Base-by-base conservation (phyloP, 1,140 invertebrate genomes). In the Tenebrio molitor region DNA sequence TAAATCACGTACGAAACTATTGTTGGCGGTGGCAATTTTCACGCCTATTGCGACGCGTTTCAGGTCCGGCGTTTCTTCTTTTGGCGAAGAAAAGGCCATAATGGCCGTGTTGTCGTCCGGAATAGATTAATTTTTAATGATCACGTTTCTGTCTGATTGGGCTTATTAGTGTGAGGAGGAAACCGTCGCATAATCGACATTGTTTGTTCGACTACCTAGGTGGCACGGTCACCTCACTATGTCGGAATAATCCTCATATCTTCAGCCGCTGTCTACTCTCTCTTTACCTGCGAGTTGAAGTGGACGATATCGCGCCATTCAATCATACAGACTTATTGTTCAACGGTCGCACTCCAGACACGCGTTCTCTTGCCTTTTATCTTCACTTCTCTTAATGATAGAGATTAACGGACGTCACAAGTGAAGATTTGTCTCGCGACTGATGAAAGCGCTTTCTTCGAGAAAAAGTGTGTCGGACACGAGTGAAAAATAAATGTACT, bases 121-220 rank as follows among this genome's bases (percentile, higher is more conserved):
- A 53, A 53, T 58, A 58, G 29, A 58, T 58, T 58, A 58, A 29
- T 8, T 53, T 53, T 53, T 23, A 58, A 58, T 58, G 15, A 50
- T 33, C 4, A 4, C 10, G 29, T 39, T 29, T 29, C 36, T 2
- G 6, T 39, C 12, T 12, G n/a, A 39, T 39, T 2, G 36, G 7
- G 36, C 36, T 33, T 33, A 39, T 39, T 39, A 39, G 21, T 29
- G 12, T 58, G 23, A 58, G 50, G 23, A 50, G 12, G 17, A 17
- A 58, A 14, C 50, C 7, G 10, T 25, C 6, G 15, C 50, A 33
- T 23, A 29, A 53, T 53, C 46, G 29, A 25, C 46, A 15, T 17
- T 19, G 16, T 19, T 46, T 17, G 15, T 46, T 23, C 15, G 6
- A 12, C 50, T 58, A 58, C 50, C 50, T 58, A 58, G 50, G 50